These are phyloP conservation scores for Neomonachus schauinslandi DNA, from an alignment of 2,113 vertebrate genomes.

Conservation along the genomic window DNA sequence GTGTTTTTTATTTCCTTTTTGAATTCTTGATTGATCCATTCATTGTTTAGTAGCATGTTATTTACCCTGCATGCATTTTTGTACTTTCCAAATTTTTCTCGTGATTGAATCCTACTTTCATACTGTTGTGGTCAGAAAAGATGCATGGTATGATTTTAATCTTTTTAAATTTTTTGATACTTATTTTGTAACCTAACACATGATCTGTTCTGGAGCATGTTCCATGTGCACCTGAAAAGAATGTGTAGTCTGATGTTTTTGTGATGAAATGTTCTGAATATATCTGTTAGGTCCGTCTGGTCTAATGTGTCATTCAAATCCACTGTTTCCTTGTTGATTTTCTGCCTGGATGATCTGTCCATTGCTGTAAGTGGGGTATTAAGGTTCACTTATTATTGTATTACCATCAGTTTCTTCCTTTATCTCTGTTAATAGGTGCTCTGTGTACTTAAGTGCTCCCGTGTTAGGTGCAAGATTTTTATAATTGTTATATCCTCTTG, in stretches of 20 bases:
- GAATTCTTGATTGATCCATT: neutral
- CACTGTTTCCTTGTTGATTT: neutral
- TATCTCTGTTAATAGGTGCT: neutral
- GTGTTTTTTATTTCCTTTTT: neutral
- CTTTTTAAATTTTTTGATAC: neutral
- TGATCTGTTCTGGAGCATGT: neutral
- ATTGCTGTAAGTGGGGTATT: neutral
- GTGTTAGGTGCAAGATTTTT: neutral
- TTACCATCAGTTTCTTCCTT: neutral
- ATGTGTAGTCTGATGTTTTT: neutral
- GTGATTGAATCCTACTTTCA: neutral
- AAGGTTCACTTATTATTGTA: neutral
- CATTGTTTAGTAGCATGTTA: neutral
- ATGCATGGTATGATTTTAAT: neutral
- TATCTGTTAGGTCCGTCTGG: neutral
- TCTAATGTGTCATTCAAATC: neutral
- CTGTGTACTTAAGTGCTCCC: neutral
- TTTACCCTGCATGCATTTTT: neutral
- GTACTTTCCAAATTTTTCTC: neutral
- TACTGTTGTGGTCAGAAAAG: neutral
- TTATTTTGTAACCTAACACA: neutral
- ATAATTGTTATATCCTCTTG: neutral
- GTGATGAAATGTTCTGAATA: neutral
- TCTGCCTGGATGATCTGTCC: neutral
- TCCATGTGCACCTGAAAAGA: neutral